These are phyloP conservation scores for Archips crataeganus DNA, from an alignment of 2,888 invertebrate genomes.

Conservation along the genomic window DNA sequence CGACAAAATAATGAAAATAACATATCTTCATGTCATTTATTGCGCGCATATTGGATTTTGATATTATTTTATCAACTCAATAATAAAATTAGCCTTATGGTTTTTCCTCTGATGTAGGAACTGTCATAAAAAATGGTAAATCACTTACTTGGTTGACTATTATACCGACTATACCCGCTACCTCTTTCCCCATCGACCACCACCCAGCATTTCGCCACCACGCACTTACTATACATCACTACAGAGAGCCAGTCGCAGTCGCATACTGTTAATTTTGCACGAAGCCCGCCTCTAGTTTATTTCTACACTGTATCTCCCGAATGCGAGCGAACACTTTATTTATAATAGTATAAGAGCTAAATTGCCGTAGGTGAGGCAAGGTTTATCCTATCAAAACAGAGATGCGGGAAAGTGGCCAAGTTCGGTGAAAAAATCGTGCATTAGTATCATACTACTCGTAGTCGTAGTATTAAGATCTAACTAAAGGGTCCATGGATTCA, in stretches of 20 bases:
- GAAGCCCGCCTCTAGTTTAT: constrained; percentile 69
- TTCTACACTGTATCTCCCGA: constrained; percentile 49
- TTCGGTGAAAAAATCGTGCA: neutral
- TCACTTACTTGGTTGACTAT: too few relatives aligned
- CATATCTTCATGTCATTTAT: too few relatives aligned
- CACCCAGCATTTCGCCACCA: constrained; percentile 53
- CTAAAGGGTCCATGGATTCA: too few relatives aligned
- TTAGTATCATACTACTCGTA: too few relatives aligned
- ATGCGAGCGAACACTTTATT: constrained; percentile 20
- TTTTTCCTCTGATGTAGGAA: too few relatives aligned
- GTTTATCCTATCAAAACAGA: neutral
- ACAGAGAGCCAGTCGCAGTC: constrained; percentile 45
- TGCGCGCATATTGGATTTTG: too few relatives aligned
- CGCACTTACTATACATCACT: constrained; percentile 66
- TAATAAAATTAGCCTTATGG: too few relatives aligned
- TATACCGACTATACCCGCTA: constrained; percentile 25
- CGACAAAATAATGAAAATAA: too few relatives aligned
- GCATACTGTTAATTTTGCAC: constrained; percentile 69
- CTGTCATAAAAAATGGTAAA: too few relatives aligned
- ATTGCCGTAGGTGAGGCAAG: constrained; percentile 18
- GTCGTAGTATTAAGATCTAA: too few relatives aligned
- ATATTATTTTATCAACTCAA: too few relatives aligned
- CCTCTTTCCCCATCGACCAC: constrained; percentile 37
- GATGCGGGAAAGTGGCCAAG: neutral
- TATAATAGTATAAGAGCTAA: constrained; percentile 22